A percentile compares a stretch with the other conserved stretches of the same genome.
Conservation (phyloP, 2,888 invertebrate species). For the Orthonychiurus folsomi region DNA sequence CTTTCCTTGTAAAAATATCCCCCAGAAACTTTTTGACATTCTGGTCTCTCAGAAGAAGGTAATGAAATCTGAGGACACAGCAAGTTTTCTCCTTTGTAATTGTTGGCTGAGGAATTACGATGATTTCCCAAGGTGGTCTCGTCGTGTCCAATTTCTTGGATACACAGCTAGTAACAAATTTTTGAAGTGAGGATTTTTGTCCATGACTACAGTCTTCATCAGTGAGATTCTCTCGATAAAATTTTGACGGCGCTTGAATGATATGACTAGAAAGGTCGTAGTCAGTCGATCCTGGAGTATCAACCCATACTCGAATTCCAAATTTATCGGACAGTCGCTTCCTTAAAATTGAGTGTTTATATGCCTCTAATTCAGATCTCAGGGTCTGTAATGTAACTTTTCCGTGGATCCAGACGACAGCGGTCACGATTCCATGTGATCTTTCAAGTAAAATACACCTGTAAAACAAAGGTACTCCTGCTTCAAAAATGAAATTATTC, state of each 20-base stretch:
- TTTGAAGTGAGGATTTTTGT: constrained; percentile 18
- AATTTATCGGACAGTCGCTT: constrained; percentile 7
- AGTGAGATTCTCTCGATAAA: constrained; percentile 10
- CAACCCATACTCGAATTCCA: constrained; percentile 11
- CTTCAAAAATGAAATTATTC: not conserved
- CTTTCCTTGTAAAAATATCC: not conserved
- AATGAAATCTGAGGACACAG: constrained; percentile 5
- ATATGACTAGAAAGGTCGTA: constrained; percentile 17
- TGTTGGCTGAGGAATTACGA: constrained; percentile 17
- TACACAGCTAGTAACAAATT: constrained; percentile 15
- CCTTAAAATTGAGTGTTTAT: not conserved
- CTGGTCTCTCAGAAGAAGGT: constrained; percentile 2
- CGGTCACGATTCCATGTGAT: constrained; percentile 15
- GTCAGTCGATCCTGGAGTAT: not conserved
- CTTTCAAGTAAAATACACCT: constrained; percentile 9
- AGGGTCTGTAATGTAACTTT: constrained; percentile 10
- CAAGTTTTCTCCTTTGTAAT: constrained; percentile 15
- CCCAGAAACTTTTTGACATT: not conserved
- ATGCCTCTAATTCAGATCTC: not conserved
- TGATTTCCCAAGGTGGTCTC: constrained; percentile 21
- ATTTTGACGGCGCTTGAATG: constrained; percentile 16
- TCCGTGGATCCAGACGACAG: constrained; percentile 16
- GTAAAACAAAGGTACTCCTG: not conserved
- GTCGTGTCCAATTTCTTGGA: constrained; percentile 8
- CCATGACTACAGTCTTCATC: constrained; percentile 17